Percentiles rank a stretch among this genome's conserved stretches.
Evolutionary conservation across 2,113 vertebrate genomes (phyloP).

Genomic region (Petromus typicus): DNA sequence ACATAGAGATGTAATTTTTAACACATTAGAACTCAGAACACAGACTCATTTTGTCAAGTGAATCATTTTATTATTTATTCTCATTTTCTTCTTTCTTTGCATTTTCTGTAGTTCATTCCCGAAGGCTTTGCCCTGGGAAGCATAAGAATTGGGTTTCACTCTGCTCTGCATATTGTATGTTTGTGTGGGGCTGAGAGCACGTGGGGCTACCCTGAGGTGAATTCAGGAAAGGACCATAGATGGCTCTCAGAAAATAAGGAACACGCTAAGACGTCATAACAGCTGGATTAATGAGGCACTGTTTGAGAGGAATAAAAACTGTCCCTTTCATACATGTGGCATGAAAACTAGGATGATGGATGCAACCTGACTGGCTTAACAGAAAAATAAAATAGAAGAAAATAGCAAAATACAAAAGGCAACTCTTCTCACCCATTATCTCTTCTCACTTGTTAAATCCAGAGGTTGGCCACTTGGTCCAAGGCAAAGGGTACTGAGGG

Average conservation of each 20-base stretch:
- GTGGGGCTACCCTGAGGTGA: background rate
- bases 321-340: background rate
- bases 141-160: background rate
- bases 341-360: background rate
- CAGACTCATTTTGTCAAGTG: background rate
- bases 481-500: too few species aligned
- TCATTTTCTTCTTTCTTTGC: background rate
- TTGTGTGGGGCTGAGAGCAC: background rate
- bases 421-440: background rate
- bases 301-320: background rate
- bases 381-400: background rate
- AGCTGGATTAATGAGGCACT: background rate
- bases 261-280: background rate
- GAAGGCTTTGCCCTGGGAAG: background rate
- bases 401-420: background rate
- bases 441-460: background rate
- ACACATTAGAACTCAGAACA: background rate
- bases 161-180: background rate
- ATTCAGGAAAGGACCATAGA: fast-evolving
- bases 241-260: background rate
- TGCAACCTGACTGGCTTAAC: background rate
- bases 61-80: background rate
- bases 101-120: background rate
- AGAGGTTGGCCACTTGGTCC: background rate
- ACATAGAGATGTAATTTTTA: background rate